Conservation (phyloP, 2,888 invertebrate genomes). For the Epistrophe eligans region DNA sequence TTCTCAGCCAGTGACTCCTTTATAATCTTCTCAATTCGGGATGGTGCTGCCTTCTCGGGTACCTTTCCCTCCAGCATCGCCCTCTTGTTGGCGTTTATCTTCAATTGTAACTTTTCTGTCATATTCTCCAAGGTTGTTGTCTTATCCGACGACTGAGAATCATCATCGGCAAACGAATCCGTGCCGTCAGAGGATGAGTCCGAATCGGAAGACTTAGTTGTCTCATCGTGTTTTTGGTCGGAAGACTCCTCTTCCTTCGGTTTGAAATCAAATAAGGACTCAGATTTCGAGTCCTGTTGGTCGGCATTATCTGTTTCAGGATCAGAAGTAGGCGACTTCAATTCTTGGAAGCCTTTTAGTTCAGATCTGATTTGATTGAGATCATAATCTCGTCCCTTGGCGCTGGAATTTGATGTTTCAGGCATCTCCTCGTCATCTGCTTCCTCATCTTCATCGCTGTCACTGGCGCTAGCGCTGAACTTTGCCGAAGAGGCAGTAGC, state of each 20-base stretch:
- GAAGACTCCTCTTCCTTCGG: slow-evolving; percentile 78
- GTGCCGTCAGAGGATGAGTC: slow-evolving; percentile 82
- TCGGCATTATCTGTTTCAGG: slow-evolving; percentile 82
- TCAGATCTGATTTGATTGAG: slow-evolving; percentile 93
- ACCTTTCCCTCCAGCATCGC: slow-evolving; percentile 76
- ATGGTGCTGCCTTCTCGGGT: slow-evolving; percentile 77
- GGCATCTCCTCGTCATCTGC: slow-evolving; percentile 77
- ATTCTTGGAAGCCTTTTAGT: slow-evolving; percentile 90
- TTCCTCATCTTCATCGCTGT: slow-evolving; percentile 84
- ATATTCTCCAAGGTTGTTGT: slow-evolving; percentile 80
- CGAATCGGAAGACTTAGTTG: slow-evolving; percentile 80
- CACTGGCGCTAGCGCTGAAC: slow-evolving; percentile 84
- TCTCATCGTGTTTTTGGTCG: slow-evolving; percentile 77
- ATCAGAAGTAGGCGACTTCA: slow-evolving; percentile 85
- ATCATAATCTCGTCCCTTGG: slow-evolving; percentile 91
- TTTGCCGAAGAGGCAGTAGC: slow-evolving; percentile 74
- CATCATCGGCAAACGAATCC: slow-evolving; percentile 83
- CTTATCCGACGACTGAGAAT: slow-evolving; percentile 83
- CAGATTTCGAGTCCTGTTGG: slow-evolving; percentile 37
- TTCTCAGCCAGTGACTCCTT: slow-evolving; percentile 80
- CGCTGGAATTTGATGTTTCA: slow-evolving; percentile 65
- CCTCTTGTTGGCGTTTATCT: slow-evolving; percentile 79
- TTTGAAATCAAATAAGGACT: slow-evolving; percentile 69
- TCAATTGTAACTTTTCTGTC: slow-evolving; percentile 80
- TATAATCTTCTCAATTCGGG: slow-evolving; percentile 80